These are phyloP conservation scores for Drosophila atripex DNA, from an alignment of 2,888 invertebrate genomes.

Conservation along the genomic window DNA sequence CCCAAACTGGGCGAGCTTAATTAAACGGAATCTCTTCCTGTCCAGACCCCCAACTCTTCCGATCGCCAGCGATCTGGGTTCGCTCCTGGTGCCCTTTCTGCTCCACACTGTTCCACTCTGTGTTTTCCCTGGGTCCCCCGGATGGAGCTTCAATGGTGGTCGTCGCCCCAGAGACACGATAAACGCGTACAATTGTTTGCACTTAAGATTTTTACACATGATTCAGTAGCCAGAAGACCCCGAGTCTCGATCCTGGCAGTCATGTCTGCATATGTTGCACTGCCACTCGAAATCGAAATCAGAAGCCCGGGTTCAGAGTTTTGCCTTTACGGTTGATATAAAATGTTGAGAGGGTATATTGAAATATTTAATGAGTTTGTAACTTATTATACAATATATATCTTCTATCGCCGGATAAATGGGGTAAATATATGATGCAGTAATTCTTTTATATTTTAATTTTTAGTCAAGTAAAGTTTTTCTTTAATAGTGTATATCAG, in stretches of 20 bases:
- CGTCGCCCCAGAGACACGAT: constrained; percentile 81
- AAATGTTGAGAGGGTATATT: background rate
- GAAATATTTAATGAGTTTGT: background rate
- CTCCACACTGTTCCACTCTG: constrained; percentile 15
- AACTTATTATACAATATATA: background rate
- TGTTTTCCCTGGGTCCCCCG: constrained; percentile 11
- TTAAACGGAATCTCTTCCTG: constrained; percentile 73
- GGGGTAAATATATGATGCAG: background rate
- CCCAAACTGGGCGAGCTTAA: constrained; percentile 60
- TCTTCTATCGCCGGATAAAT: background rate
- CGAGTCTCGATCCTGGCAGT: constrained; percentile 68
- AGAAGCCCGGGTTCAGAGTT: constrained; percentile 15
- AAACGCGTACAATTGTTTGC: constrained; percentile 84
- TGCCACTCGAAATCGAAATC: constrained; percentile 40
- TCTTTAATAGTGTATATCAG: background rate
- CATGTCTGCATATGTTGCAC: constrained; percentile 78
- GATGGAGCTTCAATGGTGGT: constrained; percentile 75
- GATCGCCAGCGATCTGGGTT: constrained; percentile 3
- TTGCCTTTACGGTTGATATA: background rate
- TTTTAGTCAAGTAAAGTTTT: background rate
- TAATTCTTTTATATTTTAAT: background rate
- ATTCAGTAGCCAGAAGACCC: constrained; percentile 74
- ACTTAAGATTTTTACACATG: constrained; percentile 84
- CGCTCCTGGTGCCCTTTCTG: constrained; percentile 5
- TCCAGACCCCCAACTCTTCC: constrained; percentile 13